These are phyloP conservation scores for Australoheros scitulus DNA, from an alignment of 2,113 vertebrate genomes.

Conservation along the genomic window DNA sequence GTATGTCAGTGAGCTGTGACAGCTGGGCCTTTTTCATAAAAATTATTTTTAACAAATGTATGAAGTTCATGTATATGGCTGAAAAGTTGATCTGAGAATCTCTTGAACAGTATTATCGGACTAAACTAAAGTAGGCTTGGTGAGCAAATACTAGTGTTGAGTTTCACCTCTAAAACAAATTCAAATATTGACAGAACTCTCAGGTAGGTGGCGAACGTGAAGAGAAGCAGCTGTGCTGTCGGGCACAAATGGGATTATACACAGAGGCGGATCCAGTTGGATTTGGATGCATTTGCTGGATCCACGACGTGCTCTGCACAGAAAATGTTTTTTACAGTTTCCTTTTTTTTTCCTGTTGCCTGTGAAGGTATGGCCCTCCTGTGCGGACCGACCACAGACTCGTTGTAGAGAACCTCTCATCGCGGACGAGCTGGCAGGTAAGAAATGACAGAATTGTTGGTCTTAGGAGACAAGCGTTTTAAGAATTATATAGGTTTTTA, in stretches of 20 bases:
- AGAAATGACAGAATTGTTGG: conserved; percentile 41
- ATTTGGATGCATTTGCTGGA: background rate
- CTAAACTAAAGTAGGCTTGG: background rate
- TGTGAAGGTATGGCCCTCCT: conserved; percentile 85
- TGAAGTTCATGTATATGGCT: background rate
- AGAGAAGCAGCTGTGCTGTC: background rate
- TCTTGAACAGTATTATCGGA: background rate
- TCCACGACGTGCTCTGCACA: background rate
- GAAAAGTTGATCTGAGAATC: background rate
- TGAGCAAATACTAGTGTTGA: background rate
- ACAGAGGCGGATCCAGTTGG: background rate
- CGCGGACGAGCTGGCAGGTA: conserved; percentile 94
- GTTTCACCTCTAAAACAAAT: background rate
- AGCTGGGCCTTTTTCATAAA: background rate
- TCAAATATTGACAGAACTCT: conserved; percentile 31
- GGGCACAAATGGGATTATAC: background rate
- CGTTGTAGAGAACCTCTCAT: conserved; percentile 91
- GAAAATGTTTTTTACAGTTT: background rate
- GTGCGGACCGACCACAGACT: conserved; percentile 90
- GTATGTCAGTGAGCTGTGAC: background rate
- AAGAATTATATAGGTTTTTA: conserved; percentile 8
- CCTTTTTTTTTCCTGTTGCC: background rate
- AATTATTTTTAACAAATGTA: no score
- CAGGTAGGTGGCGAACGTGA: background rate
- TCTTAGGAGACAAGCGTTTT: background rate